Percentiles rank a stretch among this genome's conserved stretches.
These are phyloP conservation scores for Antedon mediterranea DNA, from an alignment of 53 echinoderm and acorn worm genomes.

Conservation along the genomic window DNA sequence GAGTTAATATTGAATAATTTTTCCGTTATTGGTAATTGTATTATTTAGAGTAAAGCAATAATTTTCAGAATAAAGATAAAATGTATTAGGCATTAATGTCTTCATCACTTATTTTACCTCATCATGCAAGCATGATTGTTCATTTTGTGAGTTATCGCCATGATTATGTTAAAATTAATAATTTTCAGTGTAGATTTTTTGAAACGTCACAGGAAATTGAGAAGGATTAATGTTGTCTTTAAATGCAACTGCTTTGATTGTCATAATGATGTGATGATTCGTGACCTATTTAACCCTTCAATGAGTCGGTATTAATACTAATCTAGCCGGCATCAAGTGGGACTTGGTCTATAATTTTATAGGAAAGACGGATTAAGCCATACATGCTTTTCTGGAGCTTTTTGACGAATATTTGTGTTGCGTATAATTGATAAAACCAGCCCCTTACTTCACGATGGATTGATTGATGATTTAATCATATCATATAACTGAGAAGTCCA, in stretches of 20 bases:
- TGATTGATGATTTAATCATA: slow-evolving; percentile 1
- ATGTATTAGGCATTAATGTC: too few relatives aligned
- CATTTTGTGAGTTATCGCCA: too few relatives aligned
- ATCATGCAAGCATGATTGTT: too few relatives aligned
- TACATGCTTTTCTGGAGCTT: neutral
- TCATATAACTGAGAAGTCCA: neutral
- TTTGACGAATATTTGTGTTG: neutral
- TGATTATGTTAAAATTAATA: too few relatives aligned
- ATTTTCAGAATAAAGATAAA: too few relatives aligned
- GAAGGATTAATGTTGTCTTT: neutral
- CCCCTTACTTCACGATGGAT: neutral
- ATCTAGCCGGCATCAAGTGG: neutral
- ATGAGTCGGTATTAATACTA: neutral
- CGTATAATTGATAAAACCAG: neutral
- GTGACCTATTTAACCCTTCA: neutral
- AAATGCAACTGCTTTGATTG: neutral
- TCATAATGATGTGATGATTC: neutral
- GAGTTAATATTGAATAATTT: too few relatives aligned
- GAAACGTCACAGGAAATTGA: neutral
- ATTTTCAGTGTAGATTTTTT: neutral
- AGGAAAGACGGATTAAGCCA: neutral
- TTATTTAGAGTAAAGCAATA: too few relatives aligned
- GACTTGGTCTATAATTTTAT: neutral
- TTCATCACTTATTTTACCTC: too few relatives aligned
- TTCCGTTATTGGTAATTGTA: too few relatives aligned